These are phyloP conservation scores for Charanyca ferruginea DNA, from an alignment of 2,888 invertebrate species.

Conservation along the genomic window DNA sequence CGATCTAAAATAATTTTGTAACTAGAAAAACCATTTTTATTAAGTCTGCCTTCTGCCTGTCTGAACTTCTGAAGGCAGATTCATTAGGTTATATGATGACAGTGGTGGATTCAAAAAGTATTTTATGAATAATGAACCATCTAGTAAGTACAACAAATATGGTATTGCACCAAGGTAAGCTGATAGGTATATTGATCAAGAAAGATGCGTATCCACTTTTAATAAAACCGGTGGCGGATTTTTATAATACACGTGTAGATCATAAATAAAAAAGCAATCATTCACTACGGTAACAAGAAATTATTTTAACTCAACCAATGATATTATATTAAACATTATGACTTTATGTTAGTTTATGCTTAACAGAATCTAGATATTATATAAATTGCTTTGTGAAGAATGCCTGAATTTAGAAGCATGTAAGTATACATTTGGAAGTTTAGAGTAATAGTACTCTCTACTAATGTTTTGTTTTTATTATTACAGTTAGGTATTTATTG, in stretches of 20 bases:
- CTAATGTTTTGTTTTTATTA: neutral
- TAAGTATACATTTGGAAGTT: neutral
- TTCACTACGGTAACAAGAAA: constrained; percentile 38
- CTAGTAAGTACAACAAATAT: neutral
- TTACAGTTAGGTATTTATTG: too few species aligned
- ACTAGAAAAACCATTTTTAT: constrained; percentile 5
- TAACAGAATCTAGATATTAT: constrained; percentile 15
- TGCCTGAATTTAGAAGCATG: neutral
- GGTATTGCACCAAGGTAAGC: neutral
- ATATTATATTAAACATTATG: too few species aligned
- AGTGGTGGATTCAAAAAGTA: neutral
- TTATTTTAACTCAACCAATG: constrained; percentile 14
- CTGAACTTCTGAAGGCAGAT: too few species aligned
- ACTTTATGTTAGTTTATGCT: too few species aligned
- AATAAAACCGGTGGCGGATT: constrained; percentile 36
- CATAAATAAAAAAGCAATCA: constrained; percentile 48
- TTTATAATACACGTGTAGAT: constrained; percentile 47
- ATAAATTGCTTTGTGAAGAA: constrained; percentile 12
- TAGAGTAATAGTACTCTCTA: neutral
- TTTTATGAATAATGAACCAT: neutral
- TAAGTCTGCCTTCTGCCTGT: too few species aligned
- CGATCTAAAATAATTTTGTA: neutral
- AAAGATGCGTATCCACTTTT: constrained; percentile 32
- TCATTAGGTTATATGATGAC: neutral
- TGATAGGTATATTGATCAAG: constrained; percentile 9